phyloP scores from a whole-genome alignment of 1,140 invertebrate genomes.

The Hycleus cichorii region DNA sequence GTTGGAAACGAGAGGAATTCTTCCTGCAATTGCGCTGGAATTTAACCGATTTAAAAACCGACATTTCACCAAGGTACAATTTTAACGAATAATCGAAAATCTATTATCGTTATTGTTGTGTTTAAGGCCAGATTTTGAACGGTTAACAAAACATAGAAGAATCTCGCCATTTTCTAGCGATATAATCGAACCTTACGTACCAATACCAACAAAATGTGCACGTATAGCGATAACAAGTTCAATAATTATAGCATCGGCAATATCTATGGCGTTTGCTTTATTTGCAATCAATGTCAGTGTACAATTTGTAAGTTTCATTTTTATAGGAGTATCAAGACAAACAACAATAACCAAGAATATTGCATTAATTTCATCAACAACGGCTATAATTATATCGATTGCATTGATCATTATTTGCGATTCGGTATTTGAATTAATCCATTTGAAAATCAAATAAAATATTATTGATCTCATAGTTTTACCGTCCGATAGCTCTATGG shows the following conservation, averaged over 20 bases:
- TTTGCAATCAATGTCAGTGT: conserved; percentile 5
- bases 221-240: conserved; percentile 4
- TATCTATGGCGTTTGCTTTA: conserved; percentile 5
- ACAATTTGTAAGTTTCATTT: neutral
- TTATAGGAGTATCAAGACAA: neutral
- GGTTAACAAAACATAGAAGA: conserved; percentile 53
- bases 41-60: conserved; percentile 13
- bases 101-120: too few relatives aligned
- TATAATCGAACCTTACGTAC: conserved; percentile 14
- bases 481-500: conserved; percentile 77
- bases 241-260: neutral
- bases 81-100: conserved; percentile 53
- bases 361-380: neutral
- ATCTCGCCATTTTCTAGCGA: conserved; percentile 55
- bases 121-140: conserved; percentile 54
- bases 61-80: conserved; percentile 4
- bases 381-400: conserved; percentile 4
- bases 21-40: conserved; percentile 83
- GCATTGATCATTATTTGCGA: conserved; percentile 5
- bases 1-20: conserved; percentile 87
- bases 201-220: neutral
- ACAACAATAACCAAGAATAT: neutral
- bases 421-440: conserved; percentile 49
- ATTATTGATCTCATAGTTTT: conserved; percentile 52
- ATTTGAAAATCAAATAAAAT: conserved; percentile 45